phyloP scores from a whole-genome alignment of 2,888 invertebrate genomes.

The Drymonia ruficornis region DNA sequence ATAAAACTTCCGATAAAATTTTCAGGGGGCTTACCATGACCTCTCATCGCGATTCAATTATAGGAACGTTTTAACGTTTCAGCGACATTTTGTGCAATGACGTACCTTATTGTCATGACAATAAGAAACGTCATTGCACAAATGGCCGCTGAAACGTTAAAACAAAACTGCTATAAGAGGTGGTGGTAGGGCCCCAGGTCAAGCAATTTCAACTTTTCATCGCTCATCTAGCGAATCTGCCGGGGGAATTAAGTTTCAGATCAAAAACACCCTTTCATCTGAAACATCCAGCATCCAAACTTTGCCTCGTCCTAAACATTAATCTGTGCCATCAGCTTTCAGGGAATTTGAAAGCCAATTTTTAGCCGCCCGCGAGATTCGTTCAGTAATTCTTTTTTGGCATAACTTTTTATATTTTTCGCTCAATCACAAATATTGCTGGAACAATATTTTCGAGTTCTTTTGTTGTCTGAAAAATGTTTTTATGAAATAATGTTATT shows the following conservation, averaged over 20 bases:
- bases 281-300: constrained; percentile 16
- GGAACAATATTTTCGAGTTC: constrained; percentile 16
- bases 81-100: too few relatives aligned
- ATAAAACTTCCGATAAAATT: too few relatives aligned
- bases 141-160: too few relatives aligned
- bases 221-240: neutral
- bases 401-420: constrained; percentile 2
- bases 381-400: constrained; percentile 8
- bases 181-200: too few relatives aligned
- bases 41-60: too few relatives aligned
- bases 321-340: constrained; percentile 14
- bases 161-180: too few relatives aligned
- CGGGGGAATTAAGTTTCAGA: neutral
- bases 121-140: too few relatives aligned
- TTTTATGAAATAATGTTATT: neutral
- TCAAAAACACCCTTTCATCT: constrained; percentile 16
- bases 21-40: too few relatives aligned
- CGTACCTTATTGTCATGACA: too few relatives aligned
- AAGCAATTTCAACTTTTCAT: neutral
- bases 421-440: constrained; percentile 13
- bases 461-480: constrained; percentile 6
- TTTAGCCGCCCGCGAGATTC: constrained; percentile 1
- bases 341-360: constrained; percentile 10
- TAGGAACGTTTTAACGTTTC: neutral
- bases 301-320: constrained; percentile 25